These are phyloP conservation scores for Peromyscus californicus DNA, from an alignment of 2,113 vertebrate species.

Conservation along the genomic window DNA sequence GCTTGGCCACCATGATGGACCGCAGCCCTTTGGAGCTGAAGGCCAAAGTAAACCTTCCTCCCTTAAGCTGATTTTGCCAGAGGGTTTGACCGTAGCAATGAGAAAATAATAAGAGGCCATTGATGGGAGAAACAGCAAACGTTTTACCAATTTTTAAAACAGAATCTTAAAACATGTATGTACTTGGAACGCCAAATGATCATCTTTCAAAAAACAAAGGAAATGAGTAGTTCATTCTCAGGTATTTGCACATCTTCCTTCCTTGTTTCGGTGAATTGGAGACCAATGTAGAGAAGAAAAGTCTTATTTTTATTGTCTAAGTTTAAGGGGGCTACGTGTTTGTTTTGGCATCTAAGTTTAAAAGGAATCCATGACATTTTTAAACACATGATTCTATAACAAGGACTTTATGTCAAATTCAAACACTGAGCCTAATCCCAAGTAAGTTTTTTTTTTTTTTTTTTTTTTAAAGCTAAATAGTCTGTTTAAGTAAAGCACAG, in stretches of 20 bases:
- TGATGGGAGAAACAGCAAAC: not conserved
- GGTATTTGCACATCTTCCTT: not conserved
- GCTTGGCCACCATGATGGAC: not conserved
- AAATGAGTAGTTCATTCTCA: not conserved
- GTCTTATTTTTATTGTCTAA: not conserved
- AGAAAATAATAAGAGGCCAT: not conserved
- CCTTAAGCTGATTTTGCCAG: no score
- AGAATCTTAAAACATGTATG: not conserved
- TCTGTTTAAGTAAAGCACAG: not conserved
- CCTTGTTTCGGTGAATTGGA: not conserved
- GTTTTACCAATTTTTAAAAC: not conserved
- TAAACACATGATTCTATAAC: not conserved
- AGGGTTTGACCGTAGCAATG: not conserved
- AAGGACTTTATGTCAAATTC: not conserved
- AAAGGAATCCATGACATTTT: not conserved
- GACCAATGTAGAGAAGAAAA: not conserved
- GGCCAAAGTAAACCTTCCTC: not conserved
- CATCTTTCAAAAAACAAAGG: accelerated
- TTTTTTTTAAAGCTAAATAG: not conserved
- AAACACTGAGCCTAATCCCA: not conserved
- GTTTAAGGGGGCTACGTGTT: not conserved
- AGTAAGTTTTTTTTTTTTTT: not conserved
- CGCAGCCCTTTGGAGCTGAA: not conserved
- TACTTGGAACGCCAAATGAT: not conserved
- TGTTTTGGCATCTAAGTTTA: not conserved